Base-by-base conservation (phyloP, 2,113 vertebrate genomes). In the Pseudonaja textilis region DNA sequence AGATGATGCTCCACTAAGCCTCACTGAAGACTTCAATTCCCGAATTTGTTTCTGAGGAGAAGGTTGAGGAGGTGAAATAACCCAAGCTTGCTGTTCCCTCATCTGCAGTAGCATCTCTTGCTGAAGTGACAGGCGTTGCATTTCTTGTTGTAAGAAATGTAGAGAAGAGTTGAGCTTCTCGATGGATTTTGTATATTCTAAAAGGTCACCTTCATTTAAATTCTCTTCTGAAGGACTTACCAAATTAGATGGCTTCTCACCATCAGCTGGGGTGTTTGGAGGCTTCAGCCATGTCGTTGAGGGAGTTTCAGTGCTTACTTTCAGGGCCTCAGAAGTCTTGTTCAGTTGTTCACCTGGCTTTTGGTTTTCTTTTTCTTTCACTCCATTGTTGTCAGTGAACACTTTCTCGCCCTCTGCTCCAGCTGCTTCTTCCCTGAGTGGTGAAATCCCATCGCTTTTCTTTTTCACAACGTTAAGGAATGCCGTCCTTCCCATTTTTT, bases 31-130 rank as follows among this genome's bases (percentile, higher is more conserved):
- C 92, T 98, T 98, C 59, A 98, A 96, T 91, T 98, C 97, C 54
- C 97, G 93, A 16, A 96, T 89, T 91, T 98, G 98, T 93, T 98
- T 99, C 94, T 99, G 99, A n/a, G 98, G 98, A 16, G 98, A 98
- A 59, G 98, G 98, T 47, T 98, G 98, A 14, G 98, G 97, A 42
- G 98, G 98, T 89, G 98, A 98, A 91, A 99, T 98, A 87, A 99
- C 98, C 99, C 99, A 99, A 0, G 99, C 96, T 95, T 99, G 99
- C 39, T 99, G 98, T 95, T 99, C 99, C 89, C 99, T 97, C 99
- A 99, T 99, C 95, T 99, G 98, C 99, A 99, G 99, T 94, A 99
- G 97, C 95, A 99, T 98, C 91, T 99, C 99, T 96, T 99, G 99
- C 96, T 99, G 99, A 95, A 99, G 98, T 61, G 99, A 98, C 0